Percentiles rank a stretch among this genome's conserved stretches.
Evolutionary conservation across 2,113 vertebrate genomes (phyloP).

Genomic region (Hirundichthys speculiger): DNA sequence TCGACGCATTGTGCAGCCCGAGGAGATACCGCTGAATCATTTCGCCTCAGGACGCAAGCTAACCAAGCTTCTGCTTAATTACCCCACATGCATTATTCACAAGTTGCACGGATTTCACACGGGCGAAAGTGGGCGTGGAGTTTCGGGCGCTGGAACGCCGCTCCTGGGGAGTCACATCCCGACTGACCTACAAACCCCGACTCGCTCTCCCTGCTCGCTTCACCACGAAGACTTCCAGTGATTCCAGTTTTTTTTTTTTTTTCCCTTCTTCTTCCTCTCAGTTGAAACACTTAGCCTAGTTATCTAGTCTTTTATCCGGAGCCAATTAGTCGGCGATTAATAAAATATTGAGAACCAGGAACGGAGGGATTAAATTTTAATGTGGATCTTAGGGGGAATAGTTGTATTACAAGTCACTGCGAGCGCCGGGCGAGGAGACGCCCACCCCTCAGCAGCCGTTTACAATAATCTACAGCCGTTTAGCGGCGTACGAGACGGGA

Average conservation of each 20-base stretch:
- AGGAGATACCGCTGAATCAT: conserved; percentile 58
- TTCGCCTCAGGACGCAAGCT: conserved; percentile 54
- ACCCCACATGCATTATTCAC: conserved; percentile 53
- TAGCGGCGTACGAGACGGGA: conserved; percentile 27
- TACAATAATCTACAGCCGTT: conserved; percentile 71
- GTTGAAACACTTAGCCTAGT: conserved; percentile 75
- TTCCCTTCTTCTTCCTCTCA: conserved; percentile 44
- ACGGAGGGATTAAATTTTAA: conserved; percentile 78
- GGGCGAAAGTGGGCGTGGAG: conserved; percentile 34
- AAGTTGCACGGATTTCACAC: conserved; percentile 23
- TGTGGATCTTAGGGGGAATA: conserved; percentile 75
- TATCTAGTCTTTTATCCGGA: conserved; percentile 76
- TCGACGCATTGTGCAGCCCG: too few species aligned
- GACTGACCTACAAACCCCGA: conserved; percentile 58
- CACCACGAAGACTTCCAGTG: conserved; percentile 44
- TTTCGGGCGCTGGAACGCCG: conserved; percentile 24
- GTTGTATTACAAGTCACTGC: conserved; percentile 80
- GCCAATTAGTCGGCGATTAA: conserved; percentile 83
- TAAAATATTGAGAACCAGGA: conserved; percentile 81
- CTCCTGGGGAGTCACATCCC: conserved; percentile 29
- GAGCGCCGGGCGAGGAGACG: conserved; percentile 53
- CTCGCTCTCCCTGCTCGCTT: conserved; percentile 1
- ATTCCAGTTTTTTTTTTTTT: conserved; percentile 29
- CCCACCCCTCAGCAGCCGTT: conserved; percentile 66
- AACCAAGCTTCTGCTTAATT: conserved; percentile 26